Base-by-base conservation (phyloP, 2,113 vertebrate species). In the Mormyrus iriodes region DNA sequence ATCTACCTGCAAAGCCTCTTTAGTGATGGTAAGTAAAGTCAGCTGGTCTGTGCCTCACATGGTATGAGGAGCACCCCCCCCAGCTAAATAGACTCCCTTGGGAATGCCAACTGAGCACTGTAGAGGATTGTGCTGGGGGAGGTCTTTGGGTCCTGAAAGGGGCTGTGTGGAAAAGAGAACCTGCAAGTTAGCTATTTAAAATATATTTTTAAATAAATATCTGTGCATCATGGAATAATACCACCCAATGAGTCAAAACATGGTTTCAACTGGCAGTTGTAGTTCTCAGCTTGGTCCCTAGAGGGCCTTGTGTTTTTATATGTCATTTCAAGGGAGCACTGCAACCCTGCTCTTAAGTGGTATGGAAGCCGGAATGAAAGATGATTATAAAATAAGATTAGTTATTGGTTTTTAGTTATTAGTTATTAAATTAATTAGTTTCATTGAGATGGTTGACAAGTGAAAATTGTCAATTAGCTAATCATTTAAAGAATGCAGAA, bases 261-360 rank as follows among this genome's bases (percentile, higher is more conserved):
- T 39, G 19, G 27, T 48, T 27, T 65, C 17, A 17, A 2, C 21
- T 84, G 48, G 10, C 4, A 46, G 52, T 21, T 89, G 79, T 79
- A 89, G 24, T 85, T 85, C 13, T 10, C 82, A 21, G 13, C 39
- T 48, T 48, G 39, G 9, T 19, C 52, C 24, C 24, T 85, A 89
- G 88, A 84, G 88, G 88, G 88, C 76, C 15, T 39, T 21, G 4
- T 44, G 86, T 87, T 61, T 42, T 42, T 87, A n/a, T n/a, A 84
- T 84, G 19, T 46, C 21, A 83, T 83, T 83, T 83, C 7, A 86
- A 31, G 44, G 79, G 17, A 46, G 35, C 3, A 1, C 44, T 86
- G 48, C 65, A 73, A 73, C 10, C 65, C 65, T 73, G 31, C 73
- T 19, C 73, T 79, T 35, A 39, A 79, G 73, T 79, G 73, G 35